A percentile compares a stretch with the other conserved stretches of the same genome.
Conservation (phyloP, 2,113 vertebrate species). For the Atractosteus spatula region DNA sequence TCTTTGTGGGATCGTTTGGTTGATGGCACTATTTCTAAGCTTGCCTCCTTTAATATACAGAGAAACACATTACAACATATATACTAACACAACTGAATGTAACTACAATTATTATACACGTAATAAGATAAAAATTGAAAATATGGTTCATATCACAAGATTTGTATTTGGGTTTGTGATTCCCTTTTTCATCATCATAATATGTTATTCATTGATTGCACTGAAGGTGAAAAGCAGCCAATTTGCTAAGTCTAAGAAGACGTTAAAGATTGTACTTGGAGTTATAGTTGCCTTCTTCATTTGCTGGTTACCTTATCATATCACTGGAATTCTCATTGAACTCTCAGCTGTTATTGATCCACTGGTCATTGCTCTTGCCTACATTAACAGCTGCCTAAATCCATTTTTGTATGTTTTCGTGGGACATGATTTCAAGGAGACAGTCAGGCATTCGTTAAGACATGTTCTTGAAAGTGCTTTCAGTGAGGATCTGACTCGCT, state of each 20-base stretch:
- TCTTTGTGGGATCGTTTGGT: constrained; percentile 59
- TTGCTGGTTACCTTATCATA: constrained; percentile 76
- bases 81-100: not conserved
- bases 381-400: constrained; percentile 76
- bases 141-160: constrained; percentile 33
- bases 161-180: constrained; percentile 66
- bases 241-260: constrained; percentile 48
- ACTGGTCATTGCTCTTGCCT: constrained; percentile 57
- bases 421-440: constrained; percentile 68
- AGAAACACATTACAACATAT: constrained; percentile 20
- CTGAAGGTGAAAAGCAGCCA: constrained; percentile 25
- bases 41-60: constrained; percentile 62
- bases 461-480: constrained; percentile 65
- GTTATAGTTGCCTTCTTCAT: constrained; percentile 65
- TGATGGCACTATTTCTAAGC: constrained; percentile 57
- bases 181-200: constrained; percentile 56
- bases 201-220: constrained; percentile 60
- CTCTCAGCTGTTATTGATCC: constrained; percentile 42
- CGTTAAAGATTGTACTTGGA: constrained; percentile 40
- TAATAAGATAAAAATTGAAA: not conserved
- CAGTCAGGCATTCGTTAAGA: constrained; percentile 51
- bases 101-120: accelerated
- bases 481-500: constrained; percentile 49
- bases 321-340: constrained; percentile 51
- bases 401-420: constrained; percentile 74